A percentile compares a stretch with the other conserved stretches of the same genome.
These are phyloP conservation scores for Thermophis baileyi DNA, from an alignment of 2,113 vertebrate genomes.

Conservation along the genomic window DNA sequence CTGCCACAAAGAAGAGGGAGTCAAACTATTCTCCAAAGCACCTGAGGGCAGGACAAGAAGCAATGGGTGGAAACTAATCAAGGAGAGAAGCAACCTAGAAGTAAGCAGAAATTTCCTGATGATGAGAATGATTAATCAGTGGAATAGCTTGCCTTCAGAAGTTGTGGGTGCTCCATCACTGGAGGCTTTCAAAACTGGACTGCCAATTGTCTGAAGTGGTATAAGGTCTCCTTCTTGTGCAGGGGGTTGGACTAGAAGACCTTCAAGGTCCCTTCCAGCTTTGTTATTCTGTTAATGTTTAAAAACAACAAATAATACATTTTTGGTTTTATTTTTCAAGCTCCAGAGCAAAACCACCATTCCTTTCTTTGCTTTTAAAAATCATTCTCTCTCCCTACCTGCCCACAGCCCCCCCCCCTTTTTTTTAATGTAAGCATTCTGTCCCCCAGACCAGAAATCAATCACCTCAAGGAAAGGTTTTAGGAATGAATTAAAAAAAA, in stretches of 20 bases:
- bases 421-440: background rate
- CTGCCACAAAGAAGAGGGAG: too few species aligned
- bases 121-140: too few species aligned
- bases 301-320: background rate
- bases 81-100: too few species aligned
- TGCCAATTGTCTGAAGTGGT: background rate
- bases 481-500: constrained; percentile 28
- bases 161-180: too few species aligned
- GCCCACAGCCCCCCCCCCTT: too few species aligned
- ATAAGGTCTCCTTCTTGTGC: background rate
- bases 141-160: too few species aligned
- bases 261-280: background rate
- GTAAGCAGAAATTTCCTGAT: too few species aligned
- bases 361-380: background rate
- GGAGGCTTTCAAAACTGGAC: too few species aligned
- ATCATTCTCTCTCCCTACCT: background rate
- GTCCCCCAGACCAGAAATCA: background rate
- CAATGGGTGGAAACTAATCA: too few species aligned
- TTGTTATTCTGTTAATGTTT: background rate
- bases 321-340: background rate
- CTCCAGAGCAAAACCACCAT: background rate
- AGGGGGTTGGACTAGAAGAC: background rate
- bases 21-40: too few species aligned
- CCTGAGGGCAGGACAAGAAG: too few species aligned
- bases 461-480: constrained; percentile 9